Evolutionary conservation across 2,797 vertebrate species (phyloP), one percentile per base, ranked within the genome.

Genomic region (Tenualosa ilisha): DNA sequence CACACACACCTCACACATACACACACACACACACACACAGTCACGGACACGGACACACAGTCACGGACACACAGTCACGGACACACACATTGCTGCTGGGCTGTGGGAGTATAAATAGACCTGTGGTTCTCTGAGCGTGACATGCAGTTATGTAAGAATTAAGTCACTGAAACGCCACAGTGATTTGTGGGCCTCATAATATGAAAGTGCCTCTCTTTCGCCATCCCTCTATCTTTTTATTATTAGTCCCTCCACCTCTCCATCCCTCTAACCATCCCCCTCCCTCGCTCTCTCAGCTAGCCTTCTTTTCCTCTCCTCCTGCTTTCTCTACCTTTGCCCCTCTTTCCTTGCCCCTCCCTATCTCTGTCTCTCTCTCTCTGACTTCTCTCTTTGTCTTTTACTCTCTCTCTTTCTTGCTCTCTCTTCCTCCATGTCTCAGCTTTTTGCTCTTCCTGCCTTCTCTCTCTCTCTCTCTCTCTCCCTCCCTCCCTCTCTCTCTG

Each of bases 61-160:
- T 46, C 53, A 40, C 26, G n/a, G 8, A 65, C 56, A 63, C 40
- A 46, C 15, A 83, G 12, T 65, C 82, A 83, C 82, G 63, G 24
- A 37, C 65, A 54, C 65, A 72, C 24, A 75, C 85, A 81, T 84
- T 86, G 59, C 89, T 92, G 87, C 91, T 91, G 85, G 86, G 87
- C 50, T 59, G 7, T 82, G 51, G 81, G 82, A 40, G 68, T 75
- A 75, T 75, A 75, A 75, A 75, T 75, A 75, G 68, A 75, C 68
- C 11, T 20, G 68, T 75, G 31, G 68, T 31, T 40, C 31, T 75
- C 68, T 15, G 68, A 75, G 31, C 37, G 31, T 75, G 68, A 75
- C 68, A 75, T 40, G 31, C 31, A 43, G 31, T 75, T 75, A 75
- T 75, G 31, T 75, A 75, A 75, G 31, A 75, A 37, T 75, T 75